Base-by-base conservation (phyloP, 2,113 vertebrate species). In the Lichenostomus cassidix region DNA sequence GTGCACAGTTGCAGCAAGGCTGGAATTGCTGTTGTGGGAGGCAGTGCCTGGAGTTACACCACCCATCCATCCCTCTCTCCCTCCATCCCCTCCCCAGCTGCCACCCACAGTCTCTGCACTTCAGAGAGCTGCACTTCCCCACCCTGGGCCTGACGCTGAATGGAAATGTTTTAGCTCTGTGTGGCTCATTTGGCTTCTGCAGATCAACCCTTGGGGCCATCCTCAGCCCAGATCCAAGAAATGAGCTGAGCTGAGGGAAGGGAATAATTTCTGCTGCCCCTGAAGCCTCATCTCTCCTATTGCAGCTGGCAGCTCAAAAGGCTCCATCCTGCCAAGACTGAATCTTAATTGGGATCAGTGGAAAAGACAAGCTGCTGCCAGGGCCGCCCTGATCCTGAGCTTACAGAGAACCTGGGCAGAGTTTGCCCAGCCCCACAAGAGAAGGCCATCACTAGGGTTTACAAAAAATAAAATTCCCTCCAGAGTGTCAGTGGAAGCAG, bases 291-390 rank as follows among this genome's bases (percentile, higher is more conserved):
- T 94, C 77, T 95, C 95, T 94, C 68, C 83, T 92, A 44, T 93
- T 97, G 82, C 87, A 91, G 74, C 91, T 97, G 92, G 85, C 96
- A 95, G 82, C 85, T 94, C 14, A 3, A 56, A 92, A 90, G 85
- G 73, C 80, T 94, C 67, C 37, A 21, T 94, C 70, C 91, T 97
- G 96, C 95, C 95, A 96, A 96, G 67, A 80, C 73, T 58, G 62
- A 82, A 62, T 86, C 67, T 94, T 92, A 95, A 90, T 63, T 95
- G 85, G 35, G 88, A 94, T 95, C 90, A 94, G 85, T 96, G 96
- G 97, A 97, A 97, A 97, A 97, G 91, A 89, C 83, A 83, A 87
- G 70, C 84, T 63, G 70, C 67, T 96, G 96, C 94, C 96, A 97
- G 87, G 90, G 70, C 86, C 12, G 67, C 85, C 42, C 46, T 85